Evolutionary conservation across 2,113 vertebrate species (phyloP).

Genomic region (Melanotaenia duboulayi): DNA sequence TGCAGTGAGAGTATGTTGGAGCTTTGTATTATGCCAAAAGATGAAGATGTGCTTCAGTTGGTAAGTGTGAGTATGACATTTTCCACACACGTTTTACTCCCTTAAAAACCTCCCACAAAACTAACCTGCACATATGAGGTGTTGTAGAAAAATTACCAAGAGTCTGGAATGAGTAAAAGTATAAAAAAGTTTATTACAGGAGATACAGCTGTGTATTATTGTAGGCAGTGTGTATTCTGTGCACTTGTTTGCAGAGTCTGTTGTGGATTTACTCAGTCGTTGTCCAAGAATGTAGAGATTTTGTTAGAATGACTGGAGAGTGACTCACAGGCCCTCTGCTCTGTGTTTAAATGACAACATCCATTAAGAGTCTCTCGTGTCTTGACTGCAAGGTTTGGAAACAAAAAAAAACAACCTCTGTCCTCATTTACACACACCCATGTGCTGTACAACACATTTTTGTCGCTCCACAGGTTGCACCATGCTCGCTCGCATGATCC

Average conservation of each 20-base stretch:
- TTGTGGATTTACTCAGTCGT: constrained; percentile 21
- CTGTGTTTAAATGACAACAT: constrained; percentile 61
- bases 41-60: constrained; percentile 97
- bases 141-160: no score
- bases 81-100: constrained; percentile 29
- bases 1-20: constrained; percentile 91
- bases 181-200: no score
- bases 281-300: constrained; percentile 54
- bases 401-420: not conserved
- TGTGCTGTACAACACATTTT: constrained; percentile 53
- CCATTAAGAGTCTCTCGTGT: constrained; percentile 30
- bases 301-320: constrained; percentile 19
- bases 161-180: no score
- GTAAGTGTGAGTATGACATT: constrained; percentile 84
- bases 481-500: constrained; percentile 68
- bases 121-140: no score
- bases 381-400: constrained; percentile 2
- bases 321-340: constrained; percentile 53
- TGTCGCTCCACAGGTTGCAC: constrained; percentile 64
- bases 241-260: constrained; percentile 8
- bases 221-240: not conserved
- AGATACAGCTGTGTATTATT: not conserved
- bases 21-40: constrained; percentile 97
- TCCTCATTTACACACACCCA: constrained; percentile 37
- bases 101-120: no score